phyloP scores from a whole-genome alignment of 1,140 invertebrate genomes.

The Brachionus koreanus region DNA sequence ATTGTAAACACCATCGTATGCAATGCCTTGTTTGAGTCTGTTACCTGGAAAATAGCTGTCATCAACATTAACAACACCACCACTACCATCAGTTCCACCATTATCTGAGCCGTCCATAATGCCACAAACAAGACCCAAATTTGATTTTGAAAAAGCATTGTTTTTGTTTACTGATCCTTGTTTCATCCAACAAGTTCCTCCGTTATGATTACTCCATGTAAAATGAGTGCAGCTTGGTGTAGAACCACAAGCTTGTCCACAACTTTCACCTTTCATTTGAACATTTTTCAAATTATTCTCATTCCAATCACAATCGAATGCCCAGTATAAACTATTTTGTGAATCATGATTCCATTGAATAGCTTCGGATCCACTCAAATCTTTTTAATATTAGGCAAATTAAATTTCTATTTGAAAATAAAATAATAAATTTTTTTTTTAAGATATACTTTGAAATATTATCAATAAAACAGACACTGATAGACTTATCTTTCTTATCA shows the following conservation, averaged over 20 bases:
- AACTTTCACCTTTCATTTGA: neutral
- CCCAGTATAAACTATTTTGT: neutral
- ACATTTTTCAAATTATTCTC: neutral
- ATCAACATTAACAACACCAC: neutral
- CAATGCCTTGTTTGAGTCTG: too few species aligned
- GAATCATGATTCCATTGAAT: neutral
- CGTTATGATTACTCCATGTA: slow-evolving; percentile 22
- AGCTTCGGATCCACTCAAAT: too few species aligned
- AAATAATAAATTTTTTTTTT: too few species aligned
- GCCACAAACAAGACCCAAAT: slow-evolving; percentile 38
- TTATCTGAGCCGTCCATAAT: too few species aligned
- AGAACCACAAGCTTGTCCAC: neutral
- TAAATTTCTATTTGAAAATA: too few species aligned
- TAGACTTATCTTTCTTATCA: too few species aligned
- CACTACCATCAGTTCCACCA: neutral
- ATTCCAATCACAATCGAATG: neutral
- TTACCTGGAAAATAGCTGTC: too few species aligned
- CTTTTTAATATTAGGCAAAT: too few species aligned
- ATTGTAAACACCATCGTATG: too few species aligned
- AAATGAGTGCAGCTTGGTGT: slow-evolving; percentile 44
- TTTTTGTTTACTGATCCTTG: slow-evolving; percentile 15
- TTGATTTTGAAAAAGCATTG: slow-evolving; percentile 28
- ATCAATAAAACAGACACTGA: too few species aligned
- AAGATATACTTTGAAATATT: too few species aligned
- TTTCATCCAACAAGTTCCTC: slow-evolving; percentile 45